Percentiles rank a stretch among this genome's conserved stretches.
Conservation (phyloP, 2,113 vertebrate genomes). For the Albula goreensis region DNA sequence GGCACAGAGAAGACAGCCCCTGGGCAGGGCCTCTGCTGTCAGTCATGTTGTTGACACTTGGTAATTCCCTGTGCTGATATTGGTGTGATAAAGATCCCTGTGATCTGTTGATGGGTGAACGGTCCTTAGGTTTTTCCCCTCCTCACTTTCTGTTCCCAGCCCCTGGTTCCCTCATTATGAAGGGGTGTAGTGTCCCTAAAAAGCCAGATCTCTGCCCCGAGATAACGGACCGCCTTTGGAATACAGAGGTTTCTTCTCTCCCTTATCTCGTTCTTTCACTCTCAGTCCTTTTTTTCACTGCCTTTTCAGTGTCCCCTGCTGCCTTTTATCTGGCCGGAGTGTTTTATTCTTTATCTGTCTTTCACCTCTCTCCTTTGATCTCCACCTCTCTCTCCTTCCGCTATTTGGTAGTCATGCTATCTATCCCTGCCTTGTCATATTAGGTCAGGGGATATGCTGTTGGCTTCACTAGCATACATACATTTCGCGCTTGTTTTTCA, state of each 20-base stretch:
- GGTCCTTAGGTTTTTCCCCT: background rate
- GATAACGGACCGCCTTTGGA: background rate
- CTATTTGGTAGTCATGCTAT: background rate
- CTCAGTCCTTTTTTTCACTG: constrained; percentile 3
- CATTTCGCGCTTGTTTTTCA: background rate
- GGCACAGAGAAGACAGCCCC: background rate
- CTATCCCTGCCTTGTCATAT: background rate
- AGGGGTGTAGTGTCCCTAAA: background rate
- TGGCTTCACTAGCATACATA: background rate
- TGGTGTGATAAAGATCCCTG: background rate
- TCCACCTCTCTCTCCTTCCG: background rate
- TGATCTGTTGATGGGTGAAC: background rate
- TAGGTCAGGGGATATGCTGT: background rate
- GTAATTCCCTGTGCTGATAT: background rate
- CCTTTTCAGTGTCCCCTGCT: background rate
- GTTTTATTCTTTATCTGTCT: background rate
- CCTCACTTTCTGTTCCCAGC: background rate
- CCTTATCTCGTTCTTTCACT: constrained; percentile 21
- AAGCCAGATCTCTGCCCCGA: background rate
- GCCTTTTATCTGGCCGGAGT: background rate
- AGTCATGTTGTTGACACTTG: background rate
- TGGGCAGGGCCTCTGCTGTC: background rate
- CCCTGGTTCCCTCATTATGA: background rate
- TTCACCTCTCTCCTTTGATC: background rate
- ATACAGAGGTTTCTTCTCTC: background rate